Evolutionary conservation across 64 coral and sea anemone genomes (phyloP), one percentile per base, ranked within the genome.

Genomic region (Catalaphyllia jardinei): DNA sequence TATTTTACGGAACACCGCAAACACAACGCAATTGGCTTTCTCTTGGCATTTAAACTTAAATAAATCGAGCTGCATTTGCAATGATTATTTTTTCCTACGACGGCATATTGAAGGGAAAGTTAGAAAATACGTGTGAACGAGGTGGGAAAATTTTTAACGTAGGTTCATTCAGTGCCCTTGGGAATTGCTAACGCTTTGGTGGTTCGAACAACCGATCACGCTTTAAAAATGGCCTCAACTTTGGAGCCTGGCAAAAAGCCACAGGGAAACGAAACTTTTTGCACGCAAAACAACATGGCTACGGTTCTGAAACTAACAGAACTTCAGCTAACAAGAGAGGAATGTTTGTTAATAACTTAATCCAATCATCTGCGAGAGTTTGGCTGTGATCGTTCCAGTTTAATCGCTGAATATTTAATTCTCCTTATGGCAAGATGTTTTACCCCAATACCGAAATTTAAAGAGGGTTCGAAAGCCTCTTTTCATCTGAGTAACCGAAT

Each of bases 331-430:
- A 80, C 79, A 74, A 89, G 88, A 33, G 63, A 89, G 92, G 92
- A 93, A 93, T 93, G 92, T 93, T 89, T 89, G 92, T 88, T 93
- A 89, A 89, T 93, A 82, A 93, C 55, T 93, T 93, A 89, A 88
- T 88, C 87, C 87, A 93, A 83, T 93, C 87, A 89, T 83, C 46
- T 71, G 71, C 50, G 61, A 85, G 81, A 85, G 27, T 89, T 76
- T 80, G 87, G 67, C 62, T 65, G 74, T 93, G 86, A 93, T 93
- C 87, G 87, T 80, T 89, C 87, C 55, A 81, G 46, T 84, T 77
- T 89, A 93, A 93, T 89, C 60, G 78, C 87, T 77, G 87, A 93
- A 93, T 93, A 93, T 85, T 88, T 93, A 89, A 93, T 89, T 77
- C 87, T 87, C 52, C 77, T 67, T 52, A 88, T 52, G 60, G 31